These are phyloP conservation scores for Lypha dubia DNA, from an alignment of 2,888 invertebrate species.

Conservation along the genomic window DNA sequence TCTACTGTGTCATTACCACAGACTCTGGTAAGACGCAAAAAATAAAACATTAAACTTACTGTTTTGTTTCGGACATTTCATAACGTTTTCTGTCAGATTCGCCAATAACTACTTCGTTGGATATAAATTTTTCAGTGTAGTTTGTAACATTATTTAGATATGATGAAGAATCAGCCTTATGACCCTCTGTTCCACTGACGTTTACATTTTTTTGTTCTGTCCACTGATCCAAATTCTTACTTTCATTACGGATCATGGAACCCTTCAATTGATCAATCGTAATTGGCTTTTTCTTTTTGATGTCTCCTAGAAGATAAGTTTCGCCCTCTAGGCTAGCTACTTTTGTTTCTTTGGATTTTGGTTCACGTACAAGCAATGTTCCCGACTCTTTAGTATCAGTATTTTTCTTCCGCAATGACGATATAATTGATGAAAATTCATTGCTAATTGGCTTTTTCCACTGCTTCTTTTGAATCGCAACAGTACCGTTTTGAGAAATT, in stretches of 20 bases:
- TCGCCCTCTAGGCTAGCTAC: conserved; percentile 74
- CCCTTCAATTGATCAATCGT: conserved; percentile 76
- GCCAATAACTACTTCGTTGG: conserved; percentile 80
- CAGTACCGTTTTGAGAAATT: neutral
- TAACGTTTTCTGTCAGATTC: conserved; percentile 78
- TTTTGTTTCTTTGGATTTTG: neutral
- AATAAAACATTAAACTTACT: too few species aligned
- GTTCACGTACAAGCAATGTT: neutral
- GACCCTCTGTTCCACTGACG: conserved; percentile 73
- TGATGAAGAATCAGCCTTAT: conserved; percentile 26
- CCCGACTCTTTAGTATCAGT: neutral
- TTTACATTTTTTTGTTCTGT: conserved; percentile 67
- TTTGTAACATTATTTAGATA: conserved; percentile 53
- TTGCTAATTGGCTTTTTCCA: conserved; percentile 76
- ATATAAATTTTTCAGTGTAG: conserved; percentile 76
- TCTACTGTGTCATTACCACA: too few species aligned
- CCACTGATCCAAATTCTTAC: conserved; percentile 12
- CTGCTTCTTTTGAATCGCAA: conserved; percentile 66
- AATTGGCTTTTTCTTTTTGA: conserved; percentile 78
- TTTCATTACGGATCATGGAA: neutral
- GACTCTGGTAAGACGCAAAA: too few species aligned
- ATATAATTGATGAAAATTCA: conserved; percentile 80
- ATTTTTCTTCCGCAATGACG: conserved; percentile 70
- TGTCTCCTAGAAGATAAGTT: conserved; percentile 78
- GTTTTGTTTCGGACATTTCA: conserved; percentile 80